Evolutionary conservation across 2,797 vertebrate genomes (phyloP).

Genomic region (Erethizon dorsatum): DNA sequence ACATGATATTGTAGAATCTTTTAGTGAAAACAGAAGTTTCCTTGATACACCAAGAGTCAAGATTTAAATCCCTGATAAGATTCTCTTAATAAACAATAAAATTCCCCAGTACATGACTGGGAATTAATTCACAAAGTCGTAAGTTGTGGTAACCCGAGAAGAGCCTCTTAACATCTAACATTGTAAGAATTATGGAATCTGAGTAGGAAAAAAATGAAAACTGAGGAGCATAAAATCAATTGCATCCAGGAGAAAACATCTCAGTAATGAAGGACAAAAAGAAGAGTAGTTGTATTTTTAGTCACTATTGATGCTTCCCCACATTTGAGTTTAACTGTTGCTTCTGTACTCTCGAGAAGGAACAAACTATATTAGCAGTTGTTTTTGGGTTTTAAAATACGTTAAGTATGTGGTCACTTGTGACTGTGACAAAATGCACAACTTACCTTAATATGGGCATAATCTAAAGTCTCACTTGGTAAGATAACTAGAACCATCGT

Average conservation of each 20-base stretch:
- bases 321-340: not conserved
- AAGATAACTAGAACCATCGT: not conserved
- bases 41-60: not conserved
- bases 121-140: not conserved
- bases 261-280: not conserved
- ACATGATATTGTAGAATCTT: not conserved
- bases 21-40: not conserved
- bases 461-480: not conserved
- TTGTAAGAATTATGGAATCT: not conserved
- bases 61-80: constrained; percentile 44
- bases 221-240: not conserved
- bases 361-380: not conserved
- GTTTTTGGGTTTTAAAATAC: constrained; percentile 29
- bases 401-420: not conserved
- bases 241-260: not conserved
- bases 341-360: not conserved
- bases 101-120: not conserved
- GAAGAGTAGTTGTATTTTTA: not conserved
- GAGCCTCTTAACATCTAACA: not conserved
- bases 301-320: not conserved
- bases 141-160: not conserved
- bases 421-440: not conserved
- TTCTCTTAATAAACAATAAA: not conserved
- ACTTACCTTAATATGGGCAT: not conserved
- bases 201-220: constrained; percentile 14